Conservation (phyloP, 2,113 vertebrate species). For the Aplodontia rufa region DNA sequence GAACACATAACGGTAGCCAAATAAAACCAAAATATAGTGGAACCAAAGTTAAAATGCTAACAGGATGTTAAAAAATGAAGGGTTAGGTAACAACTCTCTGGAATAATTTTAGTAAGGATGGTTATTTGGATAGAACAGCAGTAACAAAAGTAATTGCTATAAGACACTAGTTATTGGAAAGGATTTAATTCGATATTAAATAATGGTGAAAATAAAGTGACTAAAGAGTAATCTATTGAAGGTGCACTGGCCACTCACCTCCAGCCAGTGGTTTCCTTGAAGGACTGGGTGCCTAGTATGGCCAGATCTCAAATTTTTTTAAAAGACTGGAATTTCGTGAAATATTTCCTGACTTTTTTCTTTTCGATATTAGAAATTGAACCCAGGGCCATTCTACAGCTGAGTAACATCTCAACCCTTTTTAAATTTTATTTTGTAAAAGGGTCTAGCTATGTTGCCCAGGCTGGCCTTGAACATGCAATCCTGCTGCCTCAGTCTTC, state of each 20-base stretch:
- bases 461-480: too few relatives aligned
- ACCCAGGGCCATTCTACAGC: too few relatives aligned
- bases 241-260: neutral
- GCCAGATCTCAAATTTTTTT: neutral
- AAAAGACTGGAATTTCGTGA: neutral
- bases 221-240: fast-evolving
- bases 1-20: too few relatives aligned
- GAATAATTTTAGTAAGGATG: neutral
- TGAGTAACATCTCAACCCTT: too few relatives aligned
- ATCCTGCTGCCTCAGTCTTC: neutral
- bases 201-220: neutral
- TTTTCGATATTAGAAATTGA: too few relatives aligned
- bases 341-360: neutral
- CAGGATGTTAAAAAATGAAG: neutral
- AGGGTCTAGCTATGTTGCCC: too few relatives aligned
- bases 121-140: neutral
- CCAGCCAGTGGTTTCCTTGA: neutral
- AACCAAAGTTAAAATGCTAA: neutral
- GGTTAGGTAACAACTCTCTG: neutral
- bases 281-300: neutral
- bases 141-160: neutral
- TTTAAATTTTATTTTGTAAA: too few relatives aligned
- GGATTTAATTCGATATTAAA: too few relatives aligned
- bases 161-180: neutral
- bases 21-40: neutral